These are phyloP conservation scores for Cheilosia soror DNA, from an alignment of 2,888 invertebrate species.

Conservation along the genomic window DNA sequence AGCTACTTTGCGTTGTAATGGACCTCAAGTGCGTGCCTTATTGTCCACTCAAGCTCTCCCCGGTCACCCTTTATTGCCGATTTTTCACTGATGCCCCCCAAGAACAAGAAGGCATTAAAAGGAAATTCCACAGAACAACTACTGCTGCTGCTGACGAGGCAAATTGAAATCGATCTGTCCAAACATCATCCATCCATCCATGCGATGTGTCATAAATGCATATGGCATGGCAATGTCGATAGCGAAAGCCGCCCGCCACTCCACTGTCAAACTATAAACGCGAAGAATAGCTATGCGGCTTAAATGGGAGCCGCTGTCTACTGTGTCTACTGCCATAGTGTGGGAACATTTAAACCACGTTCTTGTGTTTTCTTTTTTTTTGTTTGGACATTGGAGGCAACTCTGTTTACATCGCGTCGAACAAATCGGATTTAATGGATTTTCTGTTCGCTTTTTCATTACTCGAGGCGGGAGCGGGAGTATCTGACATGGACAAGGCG, in stretches of 20 bases:
- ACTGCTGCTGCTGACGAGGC: constrained; percentile 3
- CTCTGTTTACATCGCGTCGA: constrained; percentile 52
- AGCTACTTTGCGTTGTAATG: constrained; percentile 38
- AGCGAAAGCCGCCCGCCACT: not conserved
- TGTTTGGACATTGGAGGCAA: constrained; percentile 36
- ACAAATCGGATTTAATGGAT: constrained; percentile 64
- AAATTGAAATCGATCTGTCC: constrained; percentile 61
- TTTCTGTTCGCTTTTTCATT: constrained; percentile 16
- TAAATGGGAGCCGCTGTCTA: constrained; percentile 2
- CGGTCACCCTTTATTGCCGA: too few species aligned
- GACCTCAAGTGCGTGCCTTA: constrained; percentile 61
- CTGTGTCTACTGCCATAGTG: not conserved
- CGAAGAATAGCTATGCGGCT: constrained; percentile 21
- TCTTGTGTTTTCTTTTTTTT: not conserved
- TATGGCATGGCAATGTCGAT: constrained; percentile 6
- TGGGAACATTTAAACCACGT: constrained; percentile 39
- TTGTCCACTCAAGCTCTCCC: constrained; percentile 6
- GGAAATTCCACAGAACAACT: constrained; percentile 22
- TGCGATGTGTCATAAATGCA: constrained; percentile 45
- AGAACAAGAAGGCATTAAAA: constrained; percentile 1
- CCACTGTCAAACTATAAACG: constrained; percentile 28
- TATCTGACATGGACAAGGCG: not conserved
- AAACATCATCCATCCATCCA: constrained; percentile 35
- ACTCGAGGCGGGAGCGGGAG: not conserved
- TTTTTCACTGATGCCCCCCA: constrained; percentile 24